Conservation (phyloP, 2,888 invertebrate genomes). For the Lochmaea crataegi region DNA sequence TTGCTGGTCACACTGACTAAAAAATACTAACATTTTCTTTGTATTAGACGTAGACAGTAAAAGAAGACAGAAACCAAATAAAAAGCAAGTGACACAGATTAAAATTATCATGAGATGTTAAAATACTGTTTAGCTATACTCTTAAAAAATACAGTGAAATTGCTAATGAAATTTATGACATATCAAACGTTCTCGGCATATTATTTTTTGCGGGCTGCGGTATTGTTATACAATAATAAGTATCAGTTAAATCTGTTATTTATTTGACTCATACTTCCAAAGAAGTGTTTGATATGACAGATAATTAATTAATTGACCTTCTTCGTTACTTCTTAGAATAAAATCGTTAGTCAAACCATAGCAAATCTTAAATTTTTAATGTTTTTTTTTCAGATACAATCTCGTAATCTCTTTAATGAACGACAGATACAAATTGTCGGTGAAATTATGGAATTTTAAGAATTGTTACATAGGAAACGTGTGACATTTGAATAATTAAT, state of each 20-base stretch:
- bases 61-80: no score
- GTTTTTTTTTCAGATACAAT: not conserved
- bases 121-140: no score
- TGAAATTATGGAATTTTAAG: not conserved
- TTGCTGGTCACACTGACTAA: no score
- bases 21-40: no score
- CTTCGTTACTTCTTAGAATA: constrained; percentile 6
- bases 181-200: not conserved
- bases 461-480: not conserved
- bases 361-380: not conserved
- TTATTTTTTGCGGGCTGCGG: not conserved
- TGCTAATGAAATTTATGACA: no score
- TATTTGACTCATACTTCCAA: constrained; percentile 9
- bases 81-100: no score
- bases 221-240: not conserved
- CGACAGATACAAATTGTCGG: constrained; percentile 2
- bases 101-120: no score
- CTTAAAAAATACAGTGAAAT: no score
- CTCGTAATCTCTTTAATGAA: not conserved
- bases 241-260: not conserved
- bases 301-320: constrained; percentile 10
- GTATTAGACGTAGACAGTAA: no score
- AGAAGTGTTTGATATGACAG: constrained; percentile 14
- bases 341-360: constrained; percentile 4
- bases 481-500: constrained; percentile 7